Conservation (phyloP, 1,140 invertebrate genomes). For the Drosophila guanche region DNA sequence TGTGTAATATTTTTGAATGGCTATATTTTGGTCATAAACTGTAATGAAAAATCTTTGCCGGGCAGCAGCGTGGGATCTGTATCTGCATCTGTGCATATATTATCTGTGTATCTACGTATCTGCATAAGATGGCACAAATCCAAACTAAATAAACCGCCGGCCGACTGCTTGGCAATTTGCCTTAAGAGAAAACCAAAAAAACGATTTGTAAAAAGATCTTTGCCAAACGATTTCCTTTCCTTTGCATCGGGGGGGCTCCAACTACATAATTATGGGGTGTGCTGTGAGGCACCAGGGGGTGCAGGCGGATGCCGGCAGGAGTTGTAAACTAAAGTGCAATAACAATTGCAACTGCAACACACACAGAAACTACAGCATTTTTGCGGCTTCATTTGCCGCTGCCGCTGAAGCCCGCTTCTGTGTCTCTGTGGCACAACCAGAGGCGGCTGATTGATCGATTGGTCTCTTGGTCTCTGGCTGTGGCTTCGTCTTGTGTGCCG, state of each 20-base stretch:
- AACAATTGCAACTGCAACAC: slow-evolving; percentile 23
- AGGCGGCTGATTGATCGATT: slow-evolving; percentile 70
- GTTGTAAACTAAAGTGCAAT: slow-evolving; percentile 55
- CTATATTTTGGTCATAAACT: too few species aligned
- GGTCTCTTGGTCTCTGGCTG: slow-evolving; percentile 28
- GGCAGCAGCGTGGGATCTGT: too few species aligned
- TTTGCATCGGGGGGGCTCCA: neutral
- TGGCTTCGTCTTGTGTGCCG: slow-evolving; percentile 38
- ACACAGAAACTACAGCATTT: slow-evolving; percentile 48
- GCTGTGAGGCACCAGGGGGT: slow-evolving; percentile 14
- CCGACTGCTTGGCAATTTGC: too few species aligned
- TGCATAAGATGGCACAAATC: too few species aligned
- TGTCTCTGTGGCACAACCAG: slow-evolving; percentile 49
- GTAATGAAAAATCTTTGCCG: too few species aligned
- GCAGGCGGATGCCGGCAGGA: neutral
- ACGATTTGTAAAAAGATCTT: slow-evolving; percentile 8
- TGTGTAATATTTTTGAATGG: too few species aligned
- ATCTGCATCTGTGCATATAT: too few species aligned
- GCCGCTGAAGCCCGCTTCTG: slow-evolving; percentile 62
- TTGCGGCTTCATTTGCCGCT: slow-evolving; percentile 66
- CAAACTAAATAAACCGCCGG: too few species aligned
- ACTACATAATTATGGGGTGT: slow-evolving; percentile 21
- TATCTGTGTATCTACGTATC: too few species aligned
- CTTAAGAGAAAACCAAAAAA: slow-evolving; percentile 4
- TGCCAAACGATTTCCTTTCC: too few species aligned